A percentile compares a stretch with the other conserved stretches of the same genome.
Conservation (phyloP, 2,113 vertebrate genomes). For the Aphyosemion australe region DNA sequence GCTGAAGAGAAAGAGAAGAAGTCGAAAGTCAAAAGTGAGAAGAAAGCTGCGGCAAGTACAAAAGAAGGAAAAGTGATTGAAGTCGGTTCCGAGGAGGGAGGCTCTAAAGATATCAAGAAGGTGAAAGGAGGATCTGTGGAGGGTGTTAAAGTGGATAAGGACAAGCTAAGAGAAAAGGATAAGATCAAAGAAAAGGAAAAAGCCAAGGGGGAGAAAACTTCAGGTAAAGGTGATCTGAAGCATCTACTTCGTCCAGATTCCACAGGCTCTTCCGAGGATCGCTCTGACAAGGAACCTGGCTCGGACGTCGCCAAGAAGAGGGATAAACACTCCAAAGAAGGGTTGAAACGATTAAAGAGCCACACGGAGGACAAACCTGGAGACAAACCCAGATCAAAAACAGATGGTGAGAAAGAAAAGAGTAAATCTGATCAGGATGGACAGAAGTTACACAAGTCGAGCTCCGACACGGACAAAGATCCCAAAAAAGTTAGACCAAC, state of each 20-base stretch:
- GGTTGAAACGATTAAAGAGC: constrained; percentile 83
- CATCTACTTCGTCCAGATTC: constrained; percentile 79
- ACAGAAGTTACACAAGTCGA: constrained; percentile 78
- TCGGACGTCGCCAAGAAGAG: constrained; percentile 81
- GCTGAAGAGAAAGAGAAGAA: constrained; percentile 90
- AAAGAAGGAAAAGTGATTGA: constrained; percentile 82
- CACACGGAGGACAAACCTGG: constrained; percentile 79
- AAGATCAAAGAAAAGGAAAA: constrained; percentile 78
- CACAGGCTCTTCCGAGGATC: constrained; percentile 86
- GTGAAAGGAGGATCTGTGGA: constrained; percentile 75
- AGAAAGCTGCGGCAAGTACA: constrained; percentile 75
- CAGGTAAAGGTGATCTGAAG: constrained; percentile 81
- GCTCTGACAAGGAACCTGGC: constrained; percentile 81
- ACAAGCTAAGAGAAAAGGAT: constrained; percentile 63
- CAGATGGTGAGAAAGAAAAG: constrained; percentile 82
- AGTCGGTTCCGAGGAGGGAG: constrained; percentile 76
- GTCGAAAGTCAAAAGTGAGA: constrained; percentile 86
- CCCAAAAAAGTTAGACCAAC: constrained; percentile 76
- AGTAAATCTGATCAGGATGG: constrained; percentile 76
- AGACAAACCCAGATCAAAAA: constrained; percentile 84
- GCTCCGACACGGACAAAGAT: constrained; percentile 82
- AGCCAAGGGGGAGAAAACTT: constrained; percentile 77
- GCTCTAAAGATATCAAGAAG: constrained; percentile 84
- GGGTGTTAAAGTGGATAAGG: constrained; percentile 74
- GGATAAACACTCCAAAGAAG: constrained; percentile 83